Evolutionary conservation across 2,888 invertebrate genomes (phyloP).

Genomic region (Ormyrus nitidulus): DNA sequence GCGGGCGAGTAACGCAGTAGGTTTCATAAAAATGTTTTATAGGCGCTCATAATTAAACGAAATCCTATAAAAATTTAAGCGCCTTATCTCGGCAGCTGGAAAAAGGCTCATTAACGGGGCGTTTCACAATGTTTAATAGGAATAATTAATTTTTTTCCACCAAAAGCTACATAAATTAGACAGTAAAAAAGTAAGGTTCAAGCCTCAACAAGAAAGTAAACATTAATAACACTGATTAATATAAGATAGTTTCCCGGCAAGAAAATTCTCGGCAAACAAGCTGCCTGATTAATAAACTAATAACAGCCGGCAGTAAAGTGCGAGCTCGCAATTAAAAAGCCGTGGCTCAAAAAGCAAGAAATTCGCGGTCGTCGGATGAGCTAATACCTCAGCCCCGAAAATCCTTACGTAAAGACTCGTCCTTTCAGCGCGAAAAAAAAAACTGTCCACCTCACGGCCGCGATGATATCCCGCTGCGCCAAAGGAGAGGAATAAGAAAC

Average conservation of each 20-base stretch:
- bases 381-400: conserved; percentile 20
- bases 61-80: conserved; percentile 30
- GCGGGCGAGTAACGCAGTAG: not conserved
- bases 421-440: conserved; percentile 11
- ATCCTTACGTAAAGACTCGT: not conserved
- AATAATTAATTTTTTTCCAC: not conserved
- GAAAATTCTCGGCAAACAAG: no score
- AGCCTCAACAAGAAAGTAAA: no score
- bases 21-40: conserved; percentile 42
- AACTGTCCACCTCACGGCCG: conserved; percentile 17
- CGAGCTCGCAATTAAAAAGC: no score
- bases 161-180: not conserved
- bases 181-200: no score
- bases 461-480: conserved; percentile 27
- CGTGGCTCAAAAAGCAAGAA: not conserved
- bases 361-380: not conserved
- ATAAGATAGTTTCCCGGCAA: no score
- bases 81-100: not conserved
- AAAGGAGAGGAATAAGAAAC: conserved; percentile 10
- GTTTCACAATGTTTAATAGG: not conserved
- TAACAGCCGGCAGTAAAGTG: no score
- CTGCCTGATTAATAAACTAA: no score
- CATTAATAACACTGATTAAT: no score
- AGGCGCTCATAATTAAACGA: conserved; percentile 22
- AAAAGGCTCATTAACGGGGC: not conserved